Percentiles rank a stretch among this genome's conserved stretches.
Conservation (phyloP, 1,140 invertebrate genomes). For the Drosophila tsacasi region DNA sequence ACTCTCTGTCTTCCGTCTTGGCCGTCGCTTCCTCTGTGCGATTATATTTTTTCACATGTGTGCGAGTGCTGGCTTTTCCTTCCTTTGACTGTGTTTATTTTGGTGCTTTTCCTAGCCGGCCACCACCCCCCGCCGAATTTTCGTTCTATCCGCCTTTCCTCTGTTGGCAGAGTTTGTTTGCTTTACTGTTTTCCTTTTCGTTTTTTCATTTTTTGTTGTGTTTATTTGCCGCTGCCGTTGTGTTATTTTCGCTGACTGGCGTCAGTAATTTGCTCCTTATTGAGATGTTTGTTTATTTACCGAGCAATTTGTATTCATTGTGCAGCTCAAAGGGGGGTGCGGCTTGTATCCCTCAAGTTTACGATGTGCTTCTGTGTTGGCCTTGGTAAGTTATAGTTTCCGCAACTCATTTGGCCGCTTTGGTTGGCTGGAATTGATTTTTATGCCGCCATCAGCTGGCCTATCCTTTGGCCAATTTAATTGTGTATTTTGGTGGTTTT, state of each 20-base stretch:
- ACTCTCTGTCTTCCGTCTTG: conserved; percentile 5
- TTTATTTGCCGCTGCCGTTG: conserved; percentile 24
- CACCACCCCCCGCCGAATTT: not conserved
- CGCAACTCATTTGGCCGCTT: conserved; percentile 81
- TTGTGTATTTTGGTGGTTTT: conserved; percentile 69
- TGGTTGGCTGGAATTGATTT: conserved; percentile 75
- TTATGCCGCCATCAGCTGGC: conserved; percentile 62
- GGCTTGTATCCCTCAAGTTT: conserved; percentile 47
- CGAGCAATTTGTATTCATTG: conserved; percentile 84
- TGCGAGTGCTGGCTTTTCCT: conserved; percentile 28
- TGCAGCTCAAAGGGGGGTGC: conserved; percentile 46
- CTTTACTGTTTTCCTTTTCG: conserved; percentile 11
- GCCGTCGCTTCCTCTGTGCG: conserved; percentile 17
- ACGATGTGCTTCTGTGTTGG: conserved; percentile 51
- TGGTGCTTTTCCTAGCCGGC: conserved; percentile 32
- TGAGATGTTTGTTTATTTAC: conserved; percentile 84
- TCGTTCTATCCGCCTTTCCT: conserved; percentile 16
- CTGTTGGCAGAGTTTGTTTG: conserved; percentile 40
- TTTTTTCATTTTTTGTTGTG: not conserved
- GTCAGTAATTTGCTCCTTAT: conserved; percentile 84
- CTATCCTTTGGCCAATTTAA: conserved; percentile 63
- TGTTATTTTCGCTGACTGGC: conserved; percentile 74
- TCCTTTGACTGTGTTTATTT: conserved; percentile 72
- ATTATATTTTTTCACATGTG: conserved; percentile 62
- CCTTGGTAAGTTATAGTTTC: conserved; percentile 81